Conservation (phyloP, 2,888 invertebrate species). For the Tenthredo livida region DNA sequence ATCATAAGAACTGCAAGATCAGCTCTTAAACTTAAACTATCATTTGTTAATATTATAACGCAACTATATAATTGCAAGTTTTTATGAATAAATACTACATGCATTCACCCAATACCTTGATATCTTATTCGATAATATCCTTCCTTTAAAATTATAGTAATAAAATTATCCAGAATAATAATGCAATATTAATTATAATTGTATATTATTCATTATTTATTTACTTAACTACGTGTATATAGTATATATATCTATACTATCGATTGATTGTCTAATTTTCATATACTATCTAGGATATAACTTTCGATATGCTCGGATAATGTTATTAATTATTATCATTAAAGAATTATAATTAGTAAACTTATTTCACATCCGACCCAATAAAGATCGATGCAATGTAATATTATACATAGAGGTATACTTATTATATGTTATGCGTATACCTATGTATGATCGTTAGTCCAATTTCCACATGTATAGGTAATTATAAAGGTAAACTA, state of each 20-base stretch:
- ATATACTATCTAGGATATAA: background rate
- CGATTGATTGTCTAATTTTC: conserved; percentile 16
- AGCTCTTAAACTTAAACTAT: background rate
- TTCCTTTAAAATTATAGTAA: too few relatives aligned
- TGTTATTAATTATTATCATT: background rate
- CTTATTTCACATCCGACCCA: background rate
- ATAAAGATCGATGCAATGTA: background rate
- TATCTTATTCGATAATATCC: background rate
- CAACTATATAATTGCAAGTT: background rate
- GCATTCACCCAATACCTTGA: background rate
- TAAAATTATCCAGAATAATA: background rate
- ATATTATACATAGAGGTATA: background rate
- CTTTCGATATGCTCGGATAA: background rate
- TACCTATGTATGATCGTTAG: background rate
- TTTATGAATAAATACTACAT: background rate
- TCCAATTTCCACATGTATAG: too few relatives aligned
- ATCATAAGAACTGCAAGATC: background rate
- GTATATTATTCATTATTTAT: background rate
- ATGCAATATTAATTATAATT: background rate
- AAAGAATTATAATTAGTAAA: background rate
- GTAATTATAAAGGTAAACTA: background rate
- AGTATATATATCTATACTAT: background rate
- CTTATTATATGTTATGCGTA: background rate
- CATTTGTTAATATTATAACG: background rate
- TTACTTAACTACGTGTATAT: background rate